Evolutionary conservation across 1,140 invertebrate genomes (phyloP).

Genomic region (Mizuhopecten yessoensis): DNA sequence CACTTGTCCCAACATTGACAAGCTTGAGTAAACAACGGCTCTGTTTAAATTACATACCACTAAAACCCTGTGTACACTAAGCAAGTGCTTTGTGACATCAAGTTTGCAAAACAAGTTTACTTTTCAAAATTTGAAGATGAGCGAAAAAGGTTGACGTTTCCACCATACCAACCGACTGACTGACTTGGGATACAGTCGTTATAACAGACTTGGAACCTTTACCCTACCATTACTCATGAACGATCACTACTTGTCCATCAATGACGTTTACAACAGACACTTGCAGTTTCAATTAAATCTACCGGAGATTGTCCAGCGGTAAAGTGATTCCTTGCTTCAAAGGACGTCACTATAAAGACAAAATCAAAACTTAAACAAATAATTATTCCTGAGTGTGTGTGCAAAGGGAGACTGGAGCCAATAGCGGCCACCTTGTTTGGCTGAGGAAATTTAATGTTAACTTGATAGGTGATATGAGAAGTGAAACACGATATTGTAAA

Average conservation of each 20-base stretch:
- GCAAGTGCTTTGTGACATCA: neutral
- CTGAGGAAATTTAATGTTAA: slow-evolving; percentile 17
- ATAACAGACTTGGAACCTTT: neutral
- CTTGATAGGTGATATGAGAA: slow-evolving; percentile 24
- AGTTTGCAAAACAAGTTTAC: slow-evolving; percentile 32
- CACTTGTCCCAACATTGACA: neutral
- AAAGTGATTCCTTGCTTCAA: neutral
- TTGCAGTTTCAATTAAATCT: neutral
- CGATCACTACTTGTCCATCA: neutral
- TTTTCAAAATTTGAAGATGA: slow-evolving; percentile 2
- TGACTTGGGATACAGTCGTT: neutral
- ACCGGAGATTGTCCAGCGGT: neutral
- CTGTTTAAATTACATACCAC: neutral
- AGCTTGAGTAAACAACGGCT: neutral
- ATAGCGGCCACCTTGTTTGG: neutral
- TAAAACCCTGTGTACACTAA: slow-evolving; percentile 2
- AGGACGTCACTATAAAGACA: neutral
- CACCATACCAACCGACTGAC: neutral
- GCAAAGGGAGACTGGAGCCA: neutral
- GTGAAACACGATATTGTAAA: neutral
- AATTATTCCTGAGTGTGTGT: neutral
- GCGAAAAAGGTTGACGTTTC: neutral
- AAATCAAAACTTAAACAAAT: neutral
- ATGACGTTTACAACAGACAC: neutral
- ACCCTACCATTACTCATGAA: neutral